Conservation (phyloP, 2,888 invertebrate species). For the Synanthedon vespiformis region DNA sequence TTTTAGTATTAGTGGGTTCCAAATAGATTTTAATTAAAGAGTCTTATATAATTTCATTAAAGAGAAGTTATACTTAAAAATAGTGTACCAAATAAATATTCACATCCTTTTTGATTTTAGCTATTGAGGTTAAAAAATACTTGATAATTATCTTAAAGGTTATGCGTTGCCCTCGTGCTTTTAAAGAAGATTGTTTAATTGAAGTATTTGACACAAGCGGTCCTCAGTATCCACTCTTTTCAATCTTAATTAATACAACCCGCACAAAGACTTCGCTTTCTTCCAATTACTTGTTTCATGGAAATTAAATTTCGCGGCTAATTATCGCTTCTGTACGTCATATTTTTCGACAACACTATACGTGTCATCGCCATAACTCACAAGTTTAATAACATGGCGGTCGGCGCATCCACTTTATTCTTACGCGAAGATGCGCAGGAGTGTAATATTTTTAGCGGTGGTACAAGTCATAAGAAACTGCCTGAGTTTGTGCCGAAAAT, state of each 20-base stretch:
- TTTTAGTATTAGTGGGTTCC: too few species aligned
- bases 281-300: constrained; percentile 29
- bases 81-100: too few species aligned
- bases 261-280: constrained; percentile 23
- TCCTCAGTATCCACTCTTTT: background rate
- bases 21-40: too few species aligned
- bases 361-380: constrained; percentile 63
- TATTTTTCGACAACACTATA: constrained; percentile 27
- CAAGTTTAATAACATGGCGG: constrained; percentile 54
- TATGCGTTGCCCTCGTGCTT: too few species aligned
- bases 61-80: too few species aligned
- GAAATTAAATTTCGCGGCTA: constrained; percentile 58
- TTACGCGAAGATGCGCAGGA: constrained; percentile 43
- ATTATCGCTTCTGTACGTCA: constrained; percentile 55
- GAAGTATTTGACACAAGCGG: too few species aligned
- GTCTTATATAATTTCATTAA: too few species aligned
- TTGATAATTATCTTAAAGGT: too few species aligned
- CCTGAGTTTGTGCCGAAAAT: too few species aligned
- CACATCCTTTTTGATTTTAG: too few species aligned
- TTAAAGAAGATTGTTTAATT: too few species aligned
- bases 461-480: constrained; percentile 12
- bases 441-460: constrained; percentile 18
- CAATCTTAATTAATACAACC: background rate
- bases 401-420: constrained; percentile 27
- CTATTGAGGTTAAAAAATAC: too few species aligned